phyloP scores from a whole-genome alignment of 2,888 invertebrate genomes.

The Alcis repandata region DNA sequence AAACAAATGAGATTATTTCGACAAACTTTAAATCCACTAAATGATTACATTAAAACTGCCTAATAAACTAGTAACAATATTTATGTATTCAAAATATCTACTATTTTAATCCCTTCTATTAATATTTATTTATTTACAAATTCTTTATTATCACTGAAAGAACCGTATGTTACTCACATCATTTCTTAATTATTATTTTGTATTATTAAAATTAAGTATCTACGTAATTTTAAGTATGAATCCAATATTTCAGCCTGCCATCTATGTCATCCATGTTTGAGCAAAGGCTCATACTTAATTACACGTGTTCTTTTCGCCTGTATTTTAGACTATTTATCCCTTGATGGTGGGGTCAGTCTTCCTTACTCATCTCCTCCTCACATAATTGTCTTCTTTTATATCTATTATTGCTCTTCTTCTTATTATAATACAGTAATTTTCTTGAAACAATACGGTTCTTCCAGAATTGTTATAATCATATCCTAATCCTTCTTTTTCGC shows the following conservation, averaged over 20 bases:
- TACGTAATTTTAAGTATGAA: too few relatives aligned
- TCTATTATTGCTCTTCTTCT: neutral
- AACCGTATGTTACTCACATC: neutral
- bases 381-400: neutral
- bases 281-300: neutral
- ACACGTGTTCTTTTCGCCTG: neutral
- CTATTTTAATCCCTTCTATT: neutral
- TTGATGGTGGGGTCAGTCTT: neutral
- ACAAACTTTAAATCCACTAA: neutral
- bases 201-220: too few relatives aligned
- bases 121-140: constrained; percentile 7
- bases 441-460: neutral
- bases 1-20: neutral
- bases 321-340: neutral
- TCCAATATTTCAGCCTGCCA: too few relatives aligned
- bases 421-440: neutral
- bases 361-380: neutral
- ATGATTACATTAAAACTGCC: neutral
- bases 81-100: neutral
- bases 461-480: constrained; percentile 21
- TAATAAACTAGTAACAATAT: neutral
- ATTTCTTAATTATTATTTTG: neutral
- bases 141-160: neutral
- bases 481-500: constrained; percentile 44
- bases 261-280: neutral